These are phyloP conservation scores for Phymatocera aterrima DNA, from an alignment of 2,888 invertebrate genomes.

Conservation along the genomic window DNA sequence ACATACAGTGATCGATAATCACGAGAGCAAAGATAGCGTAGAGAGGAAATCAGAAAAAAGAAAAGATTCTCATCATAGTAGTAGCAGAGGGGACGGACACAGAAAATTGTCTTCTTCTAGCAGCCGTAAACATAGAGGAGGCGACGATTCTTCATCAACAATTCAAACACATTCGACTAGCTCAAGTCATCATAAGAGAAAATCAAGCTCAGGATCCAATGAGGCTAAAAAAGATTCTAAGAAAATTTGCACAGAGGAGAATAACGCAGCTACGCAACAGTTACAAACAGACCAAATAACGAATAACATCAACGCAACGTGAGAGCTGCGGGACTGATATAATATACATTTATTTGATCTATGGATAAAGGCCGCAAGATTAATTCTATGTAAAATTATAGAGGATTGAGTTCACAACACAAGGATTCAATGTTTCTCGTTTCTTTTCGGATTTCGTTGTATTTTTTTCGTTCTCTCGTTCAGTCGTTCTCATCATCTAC, in stretches of 20 bases:
- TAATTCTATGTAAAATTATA: background rate
- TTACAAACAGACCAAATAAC: constrained; percentile 51
- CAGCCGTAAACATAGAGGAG: constrained; percentile 52
- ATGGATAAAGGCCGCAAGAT: background rate
- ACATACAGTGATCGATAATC: background rate
- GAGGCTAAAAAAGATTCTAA: constrained; percentile 61
- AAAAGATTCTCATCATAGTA: constrained; percentile 56
- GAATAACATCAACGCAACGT: constrained; percentile 37
- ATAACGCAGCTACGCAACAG: constrained; percentile 40
- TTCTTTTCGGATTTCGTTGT: too few relatives aligned
- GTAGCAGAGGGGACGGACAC: constrained; percentile 56
- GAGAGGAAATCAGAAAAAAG: constrained; percentile 53
- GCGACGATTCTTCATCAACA: constrained; percentile 48
- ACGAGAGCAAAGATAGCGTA: constrained; percentile 49
- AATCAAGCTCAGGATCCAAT: constrained; percentile 61
- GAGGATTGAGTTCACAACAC: background rate
- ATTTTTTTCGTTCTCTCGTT: too few relatives aligned
- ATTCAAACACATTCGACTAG: constrained; percentile 61
- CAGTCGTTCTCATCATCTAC: too few relatives aligned
- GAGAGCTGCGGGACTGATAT: constrained; percentile 18
- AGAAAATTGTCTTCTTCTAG: constrained; percentile 55
- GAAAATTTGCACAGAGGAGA: constrained; percentile 59
- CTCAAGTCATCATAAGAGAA: constrained; percentile 66
- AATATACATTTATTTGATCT: too few relatives aligned
- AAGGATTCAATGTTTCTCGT: too few relatives aligned